These are phyloP conservation scores for Xenopus borealis DNA, from an alignment of 2,113 vertebrate species.

Conservation along the genomic window DNA sequence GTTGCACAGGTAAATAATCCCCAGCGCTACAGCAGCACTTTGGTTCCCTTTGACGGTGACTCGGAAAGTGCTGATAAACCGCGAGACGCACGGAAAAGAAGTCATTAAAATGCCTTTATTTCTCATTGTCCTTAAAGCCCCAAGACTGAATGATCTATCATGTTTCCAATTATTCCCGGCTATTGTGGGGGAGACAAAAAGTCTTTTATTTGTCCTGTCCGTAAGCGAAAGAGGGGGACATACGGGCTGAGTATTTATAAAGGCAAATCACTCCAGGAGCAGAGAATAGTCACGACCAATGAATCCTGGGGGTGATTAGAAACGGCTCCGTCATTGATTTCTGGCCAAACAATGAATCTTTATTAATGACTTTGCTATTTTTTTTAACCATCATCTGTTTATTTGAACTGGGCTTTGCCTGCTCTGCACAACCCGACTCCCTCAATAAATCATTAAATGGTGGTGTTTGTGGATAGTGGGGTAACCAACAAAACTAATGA, in stretches of 20 bases:
- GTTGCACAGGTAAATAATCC: too few species aligned
- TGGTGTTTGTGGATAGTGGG: too few species aligned
- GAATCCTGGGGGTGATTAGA: constrained; percentile 31
- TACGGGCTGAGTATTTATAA: constrained; percentile 6
- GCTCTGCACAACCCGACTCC: too few species aligned
- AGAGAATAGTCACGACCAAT: neutral
- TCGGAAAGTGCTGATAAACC: neutral
- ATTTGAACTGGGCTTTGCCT: too few species aligned
- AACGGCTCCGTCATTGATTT: constrained; percentile 18
- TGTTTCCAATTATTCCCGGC: neutral
- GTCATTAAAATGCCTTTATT: neutral
- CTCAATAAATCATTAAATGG: too few species aligned
- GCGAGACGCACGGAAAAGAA: neutral
- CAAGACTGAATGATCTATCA: neutral
- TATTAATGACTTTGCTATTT: constrained; percentile 10
- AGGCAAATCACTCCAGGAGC: constrained; percentile 4
- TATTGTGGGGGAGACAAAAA: neutral
- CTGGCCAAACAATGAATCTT: constrained; percentile 1
- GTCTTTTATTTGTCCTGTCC: too few species aligned
- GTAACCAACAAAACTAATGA: too few species aligned
- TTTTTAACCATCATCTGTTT: too few species aligned
- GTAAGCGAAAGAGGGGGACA: too few species aligned
- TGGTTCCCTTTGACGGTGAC: too few species aligned
- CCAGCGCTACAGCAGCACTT: too few species aligned
- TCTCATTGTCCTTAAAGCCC: neutral